These are phyloP conservation scores for Rhyzopertha dominica DNA, from an alignment of 1,140 invertebrate species.

Conservation along the genomic window DNA sequence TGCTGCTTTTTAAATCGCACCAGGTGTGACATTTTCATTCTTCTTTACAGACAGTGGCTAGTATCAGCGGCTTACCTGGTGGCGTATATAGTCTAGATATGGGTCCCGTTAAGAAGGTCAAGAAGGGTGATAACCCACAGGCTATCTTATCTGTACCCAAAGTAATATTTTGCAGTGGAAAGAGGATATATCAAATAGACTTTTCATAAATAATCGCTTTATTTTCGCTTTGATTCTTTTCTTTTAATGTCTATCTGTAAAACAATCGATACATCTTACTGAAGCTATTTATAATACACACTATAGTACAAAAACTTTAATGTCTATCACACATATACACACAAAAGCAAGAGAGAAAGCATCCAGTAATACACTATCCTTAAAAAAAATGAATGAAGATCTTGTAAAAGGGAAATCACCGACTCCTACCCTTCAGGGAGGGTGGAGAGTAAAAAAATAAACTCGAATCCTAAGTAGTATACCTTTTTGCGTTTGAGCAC, in stretches of 20 bases:
- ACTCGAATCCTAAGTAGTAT: background rate
- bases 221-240: slow-evolving; percentile 20
- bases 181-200: slow-evolving; percentile 21
- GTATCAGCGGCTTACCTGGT: slow-evolving; percentile 28
- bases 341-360: slow-evolving; percentile 39
- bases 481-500: background rate
- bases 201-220: slow-evolving; percentile 33
- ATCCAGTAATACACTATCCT: slow-evolving; percentile 8
- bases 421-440: slow-evolving; percentile 4
- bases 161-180: slow-evolving; percentile 15
- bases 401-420: slow-evolving; percentile 12
- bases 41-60: slow-evolving; percentile 25
- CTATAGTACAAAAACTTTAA: slow-evolving; percentile 42
- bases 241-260: slow-evolving; percentile 25
- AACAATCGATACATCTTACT: slow-evolving; percentile 34
- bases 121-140: background rate
- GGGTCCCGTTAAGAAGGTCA: slow-evolving; percentile 26
- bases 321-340: slow-evolving; percentile 44
- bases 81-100: slow-evolving; percentile 33
- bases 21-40: background rate
- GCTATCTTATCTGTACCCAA: slow-evolving; percentile 9
- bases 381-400: slow-evolving; percentile 15
- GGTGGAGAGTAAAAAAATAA: slow-evolving; percentile 14
- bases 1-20: slow-evolving; percentile 14
- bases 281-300: slow-evolving; percentile 35